Evolutionary conservation across 2,888 invertebrate species (phyloP), one percentile per base, ranked within the genome.

Genomic region (Carcina quercana): DNA sequence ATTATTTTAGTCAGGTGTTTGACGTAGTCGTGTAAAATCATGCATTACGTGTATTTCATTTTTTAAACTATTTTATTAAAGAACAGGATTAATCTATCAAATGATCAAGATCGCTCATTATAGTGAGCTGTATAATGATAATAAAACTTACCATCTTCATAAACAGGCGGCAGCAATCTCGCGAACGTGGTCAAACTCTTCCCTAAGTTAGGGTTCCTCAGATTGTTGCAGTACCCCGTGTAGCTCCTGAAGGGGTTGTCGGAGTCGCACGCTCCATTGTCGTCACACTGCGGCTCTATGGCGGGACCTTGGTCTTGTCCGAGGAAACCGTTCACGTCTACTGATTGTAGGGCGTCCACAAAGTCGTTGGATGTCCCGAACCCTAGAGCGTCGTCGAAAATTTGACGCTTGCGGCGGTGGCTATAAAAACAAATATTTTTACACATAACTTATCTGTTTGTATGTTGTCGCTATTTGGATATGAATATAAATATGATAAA

Each of bases 191-290:
- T 93, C 53, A 96, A 79, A 50, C 94, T 91, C 60, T 94, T 93
- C 11, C 95, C 96, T 54, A 92, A 87, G 35, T 86, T 88, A 0
- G 95, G 94, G 57, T 94, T 92, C 17, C 92, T 86, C 29, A 96
- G 67, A 60, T 96, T 96, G 57, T 96, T 96, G 59, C 96, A 96
- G 52, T 92, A 91, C 0, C 96, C 96, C 1, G 93, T 91, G 38
- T 91, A 87, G 0, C 91, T 89, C 47, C 94, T 85, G 70, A 90
- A 93, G 0, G 89, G 91, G 3, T 76, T 86, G 20, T 86, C 88
- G 5, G 89, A 85, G 50, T 94, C 92, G 53, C 95, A 95, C 2
- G 90, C 83, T 0, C 88, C 86, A 0, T 79, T 83, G 34, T 93
- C 91, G 19, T 92, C 91, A 39, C 94, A 93, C 30, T 89, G 87